phyloP scores from a whole-genome alignment of 2,888 invertebrate genomes.

The Mimachlamys varia region DNA sequence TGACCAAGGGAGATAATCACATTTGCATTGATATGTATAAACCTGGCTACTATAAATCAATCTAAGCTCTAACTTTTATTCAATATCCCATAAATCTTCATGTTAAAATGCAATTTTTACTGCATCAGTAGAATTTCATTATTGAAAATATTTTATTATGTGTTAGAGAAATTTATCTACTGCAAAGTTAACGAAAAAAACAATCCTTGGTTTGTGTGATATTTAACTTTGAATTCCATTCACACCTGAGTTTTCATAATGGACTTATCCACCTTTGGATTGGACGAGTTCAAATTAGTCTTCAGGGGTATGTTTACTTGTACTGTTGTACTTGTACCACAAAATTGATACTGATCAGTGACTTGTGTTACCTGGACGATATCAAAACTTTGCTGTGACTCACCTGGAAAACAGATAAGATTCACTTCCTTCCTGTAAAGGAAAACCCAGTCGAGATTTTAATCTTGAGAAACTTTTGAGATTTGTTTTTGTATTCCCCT shows the following conservation, averaged over 20 bases:
- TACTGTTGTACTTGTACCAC: background rate
- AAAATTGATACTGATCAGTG: background rate
- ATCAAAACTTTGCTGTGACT: background rate
- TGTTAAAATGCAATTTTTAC: background rate
- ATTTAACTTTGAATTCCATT: too few species aligned
- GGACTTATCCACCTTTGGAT: too few species aligned
- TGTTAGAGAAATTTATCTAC: too few species aligned
- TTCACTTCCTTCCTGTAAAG: background rate
- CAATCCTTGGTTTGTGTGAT: background rate
- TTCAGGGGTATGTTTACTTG: background rate
- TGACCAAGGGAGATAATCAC: background rate
- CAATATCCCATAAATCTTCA: background rate
- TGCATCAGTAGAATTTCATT: background rate
- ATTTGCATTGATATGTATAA: background rate
- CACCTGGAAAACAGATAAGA: slow-evolving; percentile 20
- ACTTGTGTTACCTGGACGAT: background rate
- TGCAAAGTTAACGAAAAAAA: too few species aligned
- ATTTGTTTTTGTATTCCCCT: background rate
- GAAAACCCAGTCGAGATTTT: slow-evolving; percentile 19
- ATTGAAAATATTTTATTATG: background rate
- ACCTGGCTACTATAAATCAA: background rate
- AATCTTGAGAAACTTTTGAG: background rate
- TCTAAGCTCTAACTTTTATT: background rate
- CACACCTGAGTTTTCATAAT: too few species aligned
- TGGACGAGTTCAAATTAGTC: too few species aligned